Percentiles rank a stretch among this genome's conserved stretches.
Conservation (phyloP, 2,888 invertebrate species). For the Sarcophaga variegata region DNA sequence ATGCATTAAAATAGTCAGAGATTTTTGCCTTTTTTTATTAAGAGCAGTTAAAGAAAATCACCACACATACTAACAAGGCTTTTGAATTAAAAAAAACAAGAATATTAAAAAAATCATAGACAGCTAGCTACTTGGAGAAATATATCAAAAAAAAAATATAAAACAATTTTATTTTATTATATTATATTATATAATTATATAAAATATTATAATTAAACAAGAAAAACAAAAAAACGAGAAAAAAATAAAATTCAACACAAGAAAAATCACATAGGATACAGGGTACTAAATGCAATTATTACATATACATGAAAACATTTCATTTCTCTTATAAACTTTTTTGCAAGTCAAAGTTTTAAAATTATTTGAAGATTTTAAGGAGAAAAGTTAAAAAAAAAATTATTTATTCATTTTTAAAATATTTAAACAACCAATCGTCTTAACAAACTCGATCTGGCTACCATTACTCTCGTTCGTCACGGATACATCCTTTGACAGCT, state of each 20-base stretch:
- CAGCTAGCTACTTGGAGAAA: slow-evolving; percentile 48
- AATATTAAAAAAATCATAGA: slow-evolving; percentile 48
- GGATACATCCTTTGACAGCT: too few relatives aligned
- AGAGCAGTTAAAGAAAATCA: neutral
- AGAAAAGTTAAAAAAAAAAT: too few relatives aligned
- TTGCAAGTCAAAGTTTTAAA: too few relatives aligned
- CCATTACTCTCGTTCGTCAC: too few relatives aligned
- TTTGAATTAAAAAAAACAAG: slow-evolving; percentile 56
- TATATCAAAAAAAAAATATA: slow-evolving; percentile 35
- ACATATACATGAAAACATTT: slow-evolving; percentile 78
- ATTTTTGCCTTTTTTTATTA: slow-evolving; percentile 66
- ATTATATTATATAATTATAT: neutral
- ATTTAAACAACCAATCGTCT: too few relatives aligned
- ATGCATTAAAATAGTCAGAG: slow-evolving; percentile 50
- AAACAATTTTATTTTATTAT: slow-evolving; percentile 48
- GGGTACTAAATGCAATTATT: slow-evolving; percentile 97
- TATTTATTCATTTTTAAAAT: too few relatives aligned
- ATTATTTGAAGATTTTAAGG: too few relatives aligned
- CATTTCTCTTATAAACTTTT: neutral
- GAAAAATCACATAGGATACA: slow-evolving; percentile 88
- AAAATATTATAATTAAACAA: slow-evolving; percentile 14
- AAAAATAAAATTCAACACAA: slow-evolving; percentile 56
- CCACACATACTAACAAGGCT: slow-evolving; percentile 37
- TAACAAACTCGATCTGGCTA: too few relatives aligned
- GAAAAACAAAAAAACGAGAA: slow-evolving; percentile 66